These are phyloP conservation scores for Pomacea canaliculata DNA, from an alignment of 2,888 invertebrate genomes.

Conservation along the genomic window DNA sequence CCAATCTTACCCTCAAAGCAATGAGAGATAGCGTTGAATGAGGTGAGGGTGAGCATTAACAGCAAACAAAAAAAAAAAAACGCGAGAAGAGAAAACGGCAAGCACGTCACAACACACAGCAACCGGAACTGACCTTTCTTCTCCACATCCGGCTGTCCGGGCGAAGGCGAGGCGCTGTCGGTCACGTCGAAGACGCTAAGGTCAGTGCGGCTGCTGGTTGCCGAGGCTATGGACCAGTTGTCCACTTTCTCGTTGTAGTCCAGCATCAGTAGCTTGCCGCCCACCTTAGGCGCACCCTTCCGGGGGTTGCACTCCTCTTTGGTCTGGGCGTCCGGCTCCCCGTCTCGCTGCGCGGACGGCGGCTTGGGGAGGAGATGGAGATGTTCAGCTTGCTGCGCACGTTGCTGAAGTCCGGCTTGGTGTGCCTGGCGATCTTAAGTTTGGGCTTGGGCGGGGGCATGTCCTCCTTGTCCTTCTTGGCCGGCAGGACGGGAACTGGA, in stretches of 20 bases:
- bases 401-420: constrained; percentile 59
- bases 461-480: constrained; percentile 8
- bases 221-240: constrained; percentile 37
- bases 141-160: neutral
- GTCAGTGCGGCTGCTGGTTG: constrained; percentile 51
- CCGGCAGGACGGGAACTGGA: constrained; percentile 25
- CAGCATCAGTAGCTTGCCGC: constrained; percentile 32
- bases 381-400: constrained; percentile 58
- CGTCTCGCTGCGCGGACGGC: too few species aligned
- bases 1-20: too few species aligned
- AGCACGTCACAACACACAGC: too few species aligned
- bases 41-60: too few species aligned
- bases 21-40: too few species aligned
- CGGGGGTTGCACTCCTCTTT: neutral
- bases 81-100: too few species aligned
- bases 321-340: neutral
- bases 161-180: neutral
- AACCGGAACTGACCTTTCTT: constrained; percentile 15
- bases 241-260: constrained; percentile 41
- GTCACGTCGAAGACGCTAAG: constrained; percentile 35
- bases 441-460: constrained; percentile 28
- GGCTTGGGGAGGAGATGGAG: constrained; percentile 30
- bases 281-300: constrained; percentile 6
- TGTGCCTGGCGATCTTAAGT: constrained; percentile 42
- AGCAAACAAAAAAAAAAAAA: too few species aligned